Base-by-base conservation (phyloP, 2,113 vertebrate species). In the Clarias gariepinus region DNA sequence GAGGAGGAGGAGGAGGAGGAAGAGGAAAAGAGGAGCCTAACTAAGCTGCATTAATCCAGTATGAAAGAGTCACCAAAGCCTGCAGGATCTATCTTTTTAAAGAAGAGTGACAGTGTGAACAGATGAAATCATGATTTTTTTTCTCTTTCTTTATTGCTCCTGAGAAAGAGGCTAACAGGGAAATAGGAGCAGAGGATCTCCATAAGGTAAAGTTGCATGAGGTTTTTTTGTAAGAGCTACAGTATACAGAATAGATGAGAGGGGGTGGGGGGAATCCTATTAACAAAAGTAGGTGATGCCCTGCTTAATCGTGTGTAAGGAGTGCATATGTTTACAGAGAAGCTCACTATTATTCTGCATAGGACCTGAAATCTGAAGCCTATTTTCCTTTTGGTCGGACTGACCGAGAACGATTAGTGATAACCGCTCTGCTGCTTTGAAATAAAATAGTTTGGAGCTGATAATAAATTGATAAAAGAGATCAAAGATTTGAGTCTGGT, bases 11-110 rank as follows among this genome's bases (percentile, higher is more conserved):
- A 64, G 21, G 57, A 76, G 71, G 36, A 80, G 36, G 36, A 36
- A 3, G 36, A 41, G 36, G 36, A 47, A 76, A 64, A 81, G 61
- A 78, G 63, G 61, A 78, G 78, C 71, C 73, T 84, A 69, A 74
- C 73, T 90, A 89, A 90, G 87, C 86, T 82, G 79, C 77, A 76
- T 87, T 89, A 92, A 91, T 90, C 87, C 88, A 90, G 85, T 82
- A 88, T 88, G 64, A 83, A 82, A 88, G 88, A 89, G 57, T 69
- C 55, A 61, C 84, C 86, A 69, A 36, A 57, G 63, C 73, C 82
- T 61, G 58, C 83, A 36, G 66, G 60, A 82, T 36, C 69, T 86
- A 81, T 64, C 83, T 83, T 73, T 85, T 86, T 30, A 47, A 57
- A 80, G 69, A 58, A 80, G 74, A 74, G 47, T 58, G 78, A 11